Conservation (phyloP, 2,888 invertebrate genomes). For the Pristionchus mayeri region DNA sequence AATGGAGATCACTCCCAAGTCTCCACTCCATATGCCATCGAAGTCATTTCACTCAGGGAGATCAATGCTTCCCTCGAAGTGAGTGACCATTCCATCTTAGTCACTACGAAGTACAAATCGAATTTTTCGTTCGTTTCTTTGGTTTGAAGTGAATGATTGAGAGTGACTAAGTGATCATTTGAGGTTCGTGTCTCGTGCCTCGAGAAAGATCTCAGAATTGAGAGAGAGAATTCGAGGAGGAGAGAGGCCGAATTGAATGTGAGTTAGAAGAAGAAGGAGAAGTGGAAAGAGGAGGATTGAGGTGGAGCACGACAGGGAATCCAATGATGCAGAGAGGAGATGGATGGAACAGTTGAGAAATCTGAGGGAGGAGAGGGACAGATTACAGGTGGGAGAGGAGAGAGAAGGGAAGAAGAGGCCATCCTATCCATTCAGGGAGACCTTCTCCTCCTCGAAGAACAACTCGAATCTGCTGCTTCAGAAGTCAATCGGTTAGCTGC, state of each 20-base stretch:
- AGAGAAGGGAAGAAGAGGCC: background rate
- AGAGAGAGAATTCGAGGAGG: conserved; percentile 15
- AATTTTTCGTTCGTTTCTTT: background rate
- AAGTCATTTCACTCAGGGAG: conserved; percentile 28
- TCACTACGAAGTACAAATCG: background rate
- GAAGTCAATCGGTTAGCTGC: conserved; percentile 57
- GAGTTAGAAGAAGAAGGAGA: background rate
- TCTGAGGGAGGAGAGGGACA: conserved; percentile 42
- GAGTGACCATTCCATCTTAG: background rate
- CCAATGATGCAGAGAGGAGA: conserved; percentile 56
- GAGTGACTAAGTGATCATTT: background rate
- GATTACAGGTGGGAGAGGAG: conserved; percentile 7
- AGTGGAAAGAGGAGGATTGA: background rate
- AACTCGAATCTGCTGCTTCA: conserved; percentile 59
- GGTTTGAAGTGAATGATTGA: background rate
- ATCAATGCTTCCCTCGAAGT: conserved; percentile 7
- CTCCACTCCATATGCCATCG: background rate
- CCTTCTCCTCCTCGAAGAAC: conserved; percentile 56
- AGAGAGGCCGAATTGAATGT: conserved; percentile 41
- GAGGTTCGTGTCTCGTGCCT: conserved; percentile 6
- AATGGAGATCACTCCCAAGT: background rate
- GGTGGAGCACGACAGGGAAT: conserved; percentile 55
- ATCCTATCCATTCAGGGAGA: background rate
- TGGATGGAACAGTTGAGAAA: conserved; percentile 63
- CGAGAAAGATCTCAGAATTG: conserved; percentile 23